Percentiles rank a stretch among this genome's conserved stretches.
These are phyloP conservation scores for Podabrus alpinus DNA, from an alignment of 2,888 invertebrate species.

Conservation along the genomic window DNA sequence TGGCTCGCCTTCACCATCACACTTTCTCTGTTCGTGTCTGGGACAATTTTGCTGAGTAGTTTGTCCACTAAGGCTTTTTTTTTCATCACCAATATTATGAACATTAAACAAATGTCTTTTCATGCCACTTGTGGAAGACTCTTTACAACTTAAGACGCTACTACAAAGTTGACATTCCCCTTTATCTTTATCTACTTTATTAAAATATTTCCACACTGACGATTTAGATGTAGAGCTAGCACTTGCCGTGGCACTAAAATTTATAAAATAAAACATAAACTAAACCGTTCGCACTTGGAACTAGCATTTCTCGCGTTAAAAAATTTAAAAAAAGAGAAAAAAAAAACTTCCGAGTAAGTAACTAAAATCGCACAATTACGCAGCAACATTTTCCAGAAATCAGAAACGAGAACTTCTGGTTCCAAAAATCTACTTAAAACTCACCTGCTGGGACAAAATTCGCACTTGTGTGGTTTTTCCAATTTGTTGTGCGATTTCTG, in stretches of 20 bases:
- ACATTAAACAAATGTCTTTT: not conserved
- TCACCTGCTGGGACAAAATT: slow-evolving; percentile 48
- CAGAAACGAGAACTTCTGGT: not conserved
- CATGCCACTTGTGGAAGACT: not conserved
- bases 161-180: not conserved
- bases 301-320: not conserved
- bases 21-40: not conserved
- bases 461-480: slow-evolving; percentile 40
- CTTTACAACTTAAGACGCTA: not conserved
- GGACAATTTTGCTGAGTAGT: not conserved
- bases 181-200: not conserved
- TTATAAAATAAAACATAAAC: not conserved
- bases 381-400: not conserved
- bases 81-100: not conserved
- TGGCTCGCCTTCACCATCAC: not conserved
- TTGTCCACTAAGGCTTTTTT: not conserved
- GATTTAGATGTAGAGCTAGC: not conserved
- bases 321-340: not conserved
- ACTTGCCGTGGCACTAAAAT: not conserved
- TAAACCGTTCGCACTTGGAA: not conserved
- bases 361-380: not conserved
- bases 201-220: not conserved
- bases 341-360: not conserved
- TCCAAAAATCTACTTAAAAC: not conserved
- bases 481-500: slow-evolving; percentile 20